Percentiles rank a stretch among this genome's conserved stretches.
These are phyloP conservation scores for Siniperca scherzeri DNA, from an alignment of 2,797 vertebrate species.

Conservation along the genomic window DNA sequence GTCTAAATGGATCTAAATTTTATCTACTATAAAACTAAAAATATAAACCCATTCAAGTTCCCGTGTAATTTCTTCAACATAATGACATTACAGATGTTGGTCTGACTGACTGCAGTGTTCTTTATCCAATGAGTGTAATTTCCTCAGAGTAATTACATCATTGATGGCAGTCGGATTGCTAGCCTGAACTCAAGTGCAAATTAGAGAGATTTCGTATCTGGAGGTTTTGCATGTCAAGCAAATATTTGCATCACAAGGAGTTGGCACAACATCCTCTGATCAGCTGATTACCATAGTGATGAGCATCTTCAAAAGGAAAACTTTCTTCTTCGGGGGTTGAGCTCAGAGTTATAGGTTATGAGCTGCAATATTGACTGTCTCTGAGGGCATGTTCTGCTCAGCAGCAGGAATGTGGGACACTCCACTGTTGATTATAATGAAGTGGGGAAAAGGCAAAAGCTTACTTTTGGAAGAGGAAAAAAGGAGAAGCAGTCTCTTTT, in stretches of 20 bases:
- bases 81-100: conserved; percentile 42
- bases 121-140: conserved; percentile 46
- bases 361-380: conserved; percentile 74
- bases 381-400: conserved; percentile 72
- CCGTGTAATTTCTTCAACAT: conserved; percentile 42
- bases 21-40: conserved; percentile 25
- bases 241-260: conserved; percentile 76
- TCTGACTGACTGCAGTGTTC: conserved; percentile 39
- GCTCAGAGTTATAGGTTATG: conserved; percentile 75
- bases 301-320: conserved; percentile 72
- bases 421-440: conserved; percentile 73
- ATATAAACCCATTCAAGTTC: conserved; percentile 18
- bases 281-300: conserved; percentile 78
- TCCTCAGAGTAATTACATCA: conserved; percentile 53
- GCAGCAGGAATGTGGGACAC: conserved; percentile 74
- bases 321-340: conserved; percentile 63
- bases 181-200: conserved; percentile 47
- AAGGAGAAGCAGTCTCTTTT: conserved; percentile 56
- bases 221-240: conserved; percentile 65
- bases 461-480: conserved; percentile 55
- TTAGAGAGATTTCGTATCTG: conserved; percentile 51
- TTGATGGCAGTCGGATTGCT: conserved; percentile 27
- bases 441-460: conserved; percentile 41
- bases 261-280: conserved; percentile 68
- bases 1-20: conserved; percentile 20